Evolutionary conservation across 2,888 invertebrate species (phyloP).

Genomic region (Noctua pronuba): DNA sequence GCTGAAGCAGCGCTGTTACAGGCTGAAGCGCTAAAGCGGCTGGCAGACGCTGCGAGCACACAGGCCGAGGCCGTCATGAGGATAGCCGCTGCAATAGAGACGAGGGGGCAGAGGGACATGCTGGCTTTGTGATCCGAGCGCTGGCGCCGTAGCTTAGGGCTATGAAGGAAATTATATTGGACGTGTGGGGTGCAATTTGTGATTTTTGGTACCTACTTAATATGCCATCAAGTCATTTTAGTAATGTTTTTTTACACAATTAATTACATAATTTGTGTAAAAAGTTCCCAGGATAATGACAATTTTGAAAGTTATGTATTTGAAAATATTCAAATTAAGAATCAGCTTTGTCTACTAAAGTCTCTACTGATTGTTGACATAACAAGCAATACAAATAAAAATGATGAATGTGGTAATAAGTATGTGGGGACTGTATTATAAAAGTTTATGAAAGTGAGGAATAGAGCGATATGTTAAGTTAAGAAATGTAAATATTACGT

Average conservation of each 20-base stretch:
- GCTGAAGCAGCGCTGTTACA: slow-evolving; percentile 79
- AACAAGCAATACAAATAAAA: too few relatives aligned
- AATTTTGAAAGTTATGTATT: background rate
- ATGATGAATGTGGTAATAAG: background rate
- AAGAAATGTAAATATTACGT: slow-evolving; percentile 37
- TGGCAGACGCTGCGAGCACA: slow-evolving; percentile 77
- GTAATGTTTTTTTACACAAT: background rate
- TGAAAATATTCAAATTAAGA: background rate
- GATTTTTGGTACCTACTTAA: background rate
- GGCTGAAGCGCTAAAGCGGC: slow-evolving; percentile 77
- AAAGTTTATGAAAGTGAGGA: background rate
- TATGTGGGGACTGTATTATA: background rate
- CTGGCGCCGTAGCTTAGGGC: slow-evolving; percentile 1
- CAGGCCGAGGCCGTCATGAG: slow-evolving; percentile 80
- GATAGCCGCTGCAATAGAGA: slow-evolving; percentile 77
- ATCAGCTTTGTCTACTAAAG: background rate
- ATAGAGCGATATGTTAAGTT: background rate
- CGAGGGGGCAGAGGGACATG: slow-evolving; percentile 66
- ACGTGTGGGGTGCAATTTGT: background rate
- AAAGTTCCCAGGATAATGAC: too few relatives aligned
- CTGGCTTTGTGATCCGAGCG: slow-evolving; percentile 50
- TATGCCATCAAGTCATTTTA: background rate
- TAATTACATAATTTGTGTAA: background rate
- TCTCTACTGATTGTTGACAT: background rate
- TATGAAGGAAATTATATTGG: slow-evolving; percentile 6